Base-by-base conservation (phyloP, 2,888 invertebrate genomes). In the Agriotes lineatus region DNA sequence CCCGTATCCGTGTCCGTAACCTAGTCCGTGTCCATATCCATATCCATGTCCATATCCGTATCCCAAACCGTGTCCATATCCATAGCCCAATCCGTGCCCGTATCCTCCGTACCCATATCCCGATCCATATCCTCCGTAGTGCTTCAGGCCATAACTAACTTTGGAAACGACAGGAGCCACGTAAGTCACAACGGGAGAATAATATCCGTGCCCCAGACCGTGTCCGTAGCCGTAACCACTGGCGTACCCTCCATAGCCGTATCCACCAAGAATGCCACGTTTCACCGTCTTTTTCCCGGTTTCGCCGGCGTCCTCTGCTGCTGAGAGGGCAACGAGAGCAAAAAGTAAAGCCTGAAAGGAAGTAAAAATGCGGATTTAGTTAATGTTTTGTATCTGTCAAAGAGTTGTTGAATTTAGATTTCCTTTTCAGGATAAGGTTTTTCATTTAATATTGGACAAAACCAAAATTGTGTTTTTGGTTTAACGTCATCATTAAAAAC, bases 231-330 rank as follows among this genome's bases (percentile, higher is more conserved):
- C 74, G 14, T 72, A 70, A 54, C 73, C 75, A 10, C 70, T 74
- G 16, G 59, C 69, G 59, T 70, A 70, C 3, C 72, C 69, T 18
- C 73, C 65, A 42, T 56, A 60, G n/a, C 70, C 71, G 68, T 77
- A 64, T 30, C 74, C 73, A 44, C 74, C 75, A 6, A 79, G 62
- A 20, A 74, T 64, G 3, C 81, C 81, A 42, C 82, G 74, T 73
- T 82, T 82, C 7, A 78, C 73, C 14, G 77, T 77, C 66, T 75
- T 78, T 70, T 81, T 82, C 0, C 64, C 73, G 48, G 64, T 74
- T 37, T 70, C 74, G 25, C 70, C 75, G 25, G 63, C 72, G 42
- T 74, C 71, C 67, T 72, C 74, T 1, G 74, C 72, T 3, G 45
- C 33, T 7, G 72, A 67, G 20, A 71, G 22, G 33, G 57, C 73